Evolutionary conservation across 2,113 vertebrate genomes (phyloP).

Genomic region (Paradisaea rubra): DNA sequence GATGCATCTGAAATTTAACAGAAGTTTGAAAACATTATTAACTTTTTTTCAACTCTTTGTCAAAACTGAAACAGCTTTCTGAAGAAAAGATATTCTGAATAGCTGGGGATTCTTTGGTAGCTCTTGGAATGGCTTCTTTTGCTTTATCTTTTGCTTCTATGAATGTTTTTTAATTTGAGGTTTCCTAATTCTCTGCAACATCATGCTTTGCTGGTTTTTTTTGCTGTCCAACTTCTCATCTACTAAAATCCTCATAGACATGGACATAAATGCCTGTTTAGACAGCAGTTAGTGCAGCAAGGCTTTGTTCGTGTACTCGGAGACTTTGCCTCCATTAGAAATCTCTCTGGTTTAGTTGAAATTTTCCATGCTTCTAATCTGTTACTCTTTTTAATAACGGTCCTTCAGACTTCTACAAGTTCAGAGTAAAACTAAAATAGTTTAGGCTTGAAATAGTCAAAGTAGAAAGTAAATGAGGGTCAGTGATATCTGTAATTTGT

Average conservation of each 20-base stretch:
- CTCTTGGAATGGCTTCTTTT: constrained; percentile 50
- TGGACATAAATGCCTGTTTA: constrained; percentile 32
- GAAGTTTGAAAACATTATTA: background rate
- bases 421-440: background rate
- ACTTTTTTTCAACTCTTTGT: background rate
- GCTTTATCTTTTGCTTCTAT: constrained; percentile 40
- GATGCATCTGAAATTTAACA: background rate
- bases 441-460: background rate
- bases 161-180: constrained; percentile 1
- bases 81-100: constrained; percentile 27
- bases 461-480: background rate
- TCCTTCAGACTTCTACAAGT: background rate
- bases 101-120: constrained; percentile 20
- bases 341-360: background rate
- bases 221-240: constrained; percentile 23
- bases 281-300: constrained; percentile 24
- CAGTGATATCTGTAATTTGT: background rate
- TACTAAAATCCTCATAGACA: constrained; percentile 26
- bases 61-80: background rate
- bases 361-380: background rate
- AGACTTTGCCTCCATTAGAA: background rate
- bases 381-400: background rate
- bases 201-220: background rate
- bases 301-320: background rate
- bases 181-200: constrained; percentile 1